These are phyloP conservation scores for Bos javanicus DNA, from an alignment of 2,113 vertebrate species.

Conservation along the genomic window DNA sequence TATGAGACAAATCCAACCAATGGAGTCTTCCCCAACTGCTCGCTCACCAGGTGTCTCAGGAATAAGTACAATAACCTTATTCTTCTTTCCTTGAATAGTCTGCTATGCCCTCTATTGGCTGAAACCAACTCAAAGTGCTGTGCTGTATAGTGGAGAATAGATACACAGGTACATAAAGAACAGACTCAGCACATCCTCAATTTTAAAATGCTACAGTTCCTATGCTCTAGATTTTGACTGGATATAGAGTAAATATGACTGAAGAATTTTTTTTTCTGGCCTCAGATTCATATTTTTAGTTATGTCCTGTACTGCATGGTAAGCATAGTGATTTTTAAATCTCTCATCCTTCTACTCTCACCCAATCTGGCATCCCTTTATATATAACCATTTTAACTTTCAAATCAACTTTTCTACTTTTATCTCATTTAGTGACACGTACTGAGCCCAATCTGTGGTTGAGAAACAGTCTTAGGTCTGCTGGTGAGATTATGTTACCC, in stretches of 20 bases:
- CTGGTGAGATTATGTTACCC: not conserved
- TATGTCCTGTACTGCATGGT: not conserved
- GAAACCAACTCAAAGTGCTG: not conserved
- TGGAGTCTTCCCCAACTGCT: too few species aligned
- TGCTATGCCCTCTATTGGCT: not conserved
- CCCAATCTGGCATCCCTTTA: not conserved
- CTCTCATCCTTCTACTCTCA: not conserved
- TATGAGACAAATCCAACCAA: fast-evolving
- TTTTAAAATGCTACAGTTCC: not conserved
- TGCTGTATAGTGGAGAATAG: fast-evolving
- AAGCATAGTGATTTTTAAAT: not conserved
- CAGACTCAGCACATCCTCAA: not conserved
- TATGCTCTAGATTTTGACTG: not conserved
- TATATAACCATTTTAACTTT: not conserved
- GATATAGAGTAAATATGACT: not conserved
- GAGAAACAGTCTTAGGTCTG: not conserved
- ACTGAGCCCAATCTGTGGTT: not conserved
- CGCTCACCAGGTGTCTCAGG: not conserved
- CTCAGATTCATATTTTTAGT: not conserved
- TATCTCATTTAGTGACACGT: not conserved
- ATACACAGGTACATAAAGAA: not conserved
- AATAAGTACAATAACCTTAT: not conserved
- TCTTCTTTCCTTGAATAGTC: not conserved
- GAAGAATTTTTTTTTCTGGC: not conserved
- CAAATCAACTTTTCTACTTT: not conserved